phyloP scores from a whole-genome alignment of 1,140 invertebrate species.

The Cotesia typhae region DNA sequence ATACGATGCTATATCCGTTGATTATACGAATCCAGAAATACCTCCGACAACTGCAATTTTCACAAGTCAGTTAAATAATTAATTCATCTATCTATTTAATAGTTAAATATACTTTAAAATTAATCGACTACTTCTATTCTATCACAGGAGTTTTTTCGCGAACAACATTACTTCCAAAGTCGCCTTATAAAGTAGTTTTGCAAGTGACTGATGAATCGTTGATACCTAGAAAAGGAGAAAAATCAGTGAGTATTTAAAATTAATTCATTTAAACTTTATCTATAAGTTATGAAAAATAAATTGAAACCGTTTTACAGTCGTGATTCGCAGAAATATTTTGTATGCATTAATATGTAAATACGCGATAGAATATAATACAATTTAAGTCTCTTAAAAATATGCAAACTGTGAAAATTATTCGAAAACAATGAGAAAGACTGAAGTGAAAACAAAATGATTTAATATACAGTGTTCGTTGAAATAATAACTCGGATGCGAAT shows the following conservation, averaged over 20 bases:
- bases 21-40: slow-evolving; percentile 43
- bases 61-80: slow-evolving; percentile 48
- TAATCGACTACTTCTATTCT: slow-evolving; percentile 11
- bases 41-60: slow-evolving; percentile 54
- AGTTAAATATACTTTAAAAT: background rate
- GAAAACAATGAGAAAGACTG: slow-evolving; percentile 8
- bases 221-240: slow-evolving; percentile 50
- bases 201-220: slow-evolving; percentile 59
- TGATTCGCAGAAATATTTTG: too few species aligned
- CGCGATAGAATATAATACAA: background rate
- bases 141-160: slow-evolving; percentile 52
- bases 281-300: slow-evolving; percentile 6
- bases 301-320: background rate
- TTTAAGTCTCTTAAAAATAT: background rate
- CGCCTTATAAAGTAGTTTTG: slow-evolving; percentile 60
- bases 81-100: background rate
- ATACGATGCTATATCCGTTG: slow-evolving; percentile 51
- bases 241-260: slow-evolving; percentile 50
- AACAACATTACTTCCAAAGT: slow-evolving; percentile 59
- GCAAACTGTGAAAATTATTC: slow-evolving; percentile 18
- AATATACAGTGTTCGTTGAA: slow-evolving; percentile 31
- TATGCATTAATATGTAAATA: background rate
- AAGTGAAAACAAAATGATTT: slow-evolving; percentile 29
- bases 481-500: background rate
- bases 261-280: background rate